Conservation (phyloP, 2,797 vertebrate genomes). For the Denticeps clupeoides region DNA sequence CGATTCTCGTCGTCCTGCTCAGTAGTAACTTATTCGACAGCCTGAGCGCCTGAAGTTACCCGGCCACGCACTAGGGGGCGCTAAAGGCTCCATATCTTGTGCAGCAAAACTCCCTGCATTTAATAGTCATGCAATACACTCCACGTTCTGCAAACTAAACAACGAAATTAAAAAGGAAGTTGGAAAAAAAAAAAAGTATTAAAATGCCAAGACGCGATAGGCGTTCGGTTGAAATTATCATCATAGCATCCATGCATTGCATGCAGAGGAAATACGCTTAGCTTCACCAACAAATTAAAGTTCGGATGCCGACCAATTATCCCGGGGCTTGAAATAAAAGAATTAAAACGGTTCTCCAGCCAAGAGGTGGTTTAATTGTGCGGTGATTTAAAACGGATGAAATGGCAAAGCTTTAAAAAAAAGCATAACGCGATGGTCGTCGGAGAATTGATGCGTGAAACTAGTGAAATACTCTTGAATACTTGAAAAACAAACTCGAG, state of each 20-base stretch:
- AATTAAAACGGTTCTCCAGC: too few species aligned
- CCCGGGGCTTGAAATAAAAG: slow-evolving; percentile 39
- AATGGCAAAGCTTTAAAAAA: too few species aligned
- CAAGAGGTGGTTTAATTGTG: too few species aligned
- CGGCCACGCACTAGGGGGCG: slow-evolving; percentile 65
- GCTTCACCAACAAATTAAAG: slow-evolving; percentile 42
- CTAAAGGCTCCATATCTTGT: slow-evolving; percentile 65
- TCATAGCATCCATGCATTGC: slow-evolving; percentile 29
- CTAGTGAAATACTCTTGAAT: slow-evolving; percentile 50
- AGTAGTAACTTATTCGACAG: slow-evolving; percentile 75
- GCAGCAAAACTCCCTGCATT: slow-evolving; percentile 79
- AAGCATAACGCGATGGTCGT: too few species aligned
- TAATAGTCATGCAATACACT: slow-evolving; percentile 56
- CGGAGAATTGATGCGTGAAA: too few species aligned
- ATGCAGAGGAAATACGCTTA: slow-evolving; percentile 28
- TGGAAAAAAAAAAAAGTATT: too few species aligned
- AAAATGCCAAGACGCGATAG: slow-evolving; percentile 22
- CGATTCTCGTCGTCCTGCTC: slow-evolving; percentile 54
- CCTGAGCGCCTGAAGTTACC: slow-evolving; percentile 61
- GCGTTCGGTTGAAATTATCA: slow-evolving; percentile 34
- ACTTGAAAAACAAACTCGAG: slow-evolving; percentile 87
- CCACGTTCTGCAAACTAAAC: slow-evolving; percentile 44
- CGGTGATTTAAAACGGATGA: too few species aligned
- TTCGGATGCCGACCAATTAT: slow-evolving; percentile 55
- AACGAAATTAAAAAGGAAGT: slow-evolving; percentile 27